These are phyloP conservation scores for Drosophila anomelani DNA, from an alignment of 2,888 invertebrate species.

Conservation along the genomic window DNA sequence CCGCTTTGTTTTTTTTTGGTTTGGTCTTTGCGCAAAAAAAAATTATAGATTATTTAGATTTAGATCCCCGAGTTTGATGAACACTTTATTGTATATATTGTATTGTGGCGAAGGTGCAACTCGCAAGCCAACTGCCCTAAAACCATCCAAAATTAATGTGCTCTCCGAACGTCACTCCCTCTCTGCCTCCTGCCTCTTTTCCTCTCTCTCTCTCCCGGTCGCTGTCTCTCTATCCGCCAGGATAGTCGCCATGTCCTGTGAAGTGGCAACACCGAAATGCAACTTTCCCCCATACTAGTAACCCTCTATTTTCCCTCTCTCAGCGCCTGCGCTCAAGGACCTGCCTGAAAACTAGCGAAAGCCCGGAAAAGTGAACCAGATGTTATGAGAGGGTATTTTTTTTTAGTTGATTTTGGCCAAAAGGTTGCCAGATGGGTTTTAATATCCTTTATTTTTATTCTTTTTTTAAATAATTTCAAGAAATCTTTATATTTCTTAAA, in stretches of 20 bases:
- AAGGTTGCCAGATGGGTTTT: constrained; percentile 21
- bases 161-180: constrained; percentile 14
- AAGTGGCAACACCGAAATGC: constrained; percentile 47
- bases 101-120: constrained; percentile 44
- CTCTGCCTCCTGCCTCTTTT: not conserved
- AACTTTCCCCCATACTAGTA: constrained; percentile 37
- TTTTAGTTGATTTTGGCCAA: not conserved
- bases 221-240: constrained; percentile 2
- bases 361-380: constrained; percentile 33
- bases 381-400: constrained; percentile 2
- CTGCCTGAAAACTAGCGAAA: constrained; percentile 22
- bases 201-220: not conserved
- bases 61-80: constrained; percentile 73
- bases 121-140: constrained; percentile 44
- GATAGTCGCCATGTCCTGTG: constrained; percentile 15
- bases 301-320: constrained; percentile 30
- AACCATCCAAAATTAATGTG: constrained; percentile 45
- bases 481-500: not conserved
- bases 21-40: constrained; percentile 35
- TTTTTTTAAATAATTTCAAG: not conserved
- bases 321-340: constrained; percentile 31
- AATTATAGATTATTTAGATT: not conserved
- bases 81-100: constrained; percentile 58
- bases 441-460: not conserved
- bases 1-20: constrained; percentile 14